Evolutionary conservation across 2,888 invertebrate species (phyloP), one percentile per base, ranked within the genome.

Genomic region (Polyommatus icarus): DNA sequence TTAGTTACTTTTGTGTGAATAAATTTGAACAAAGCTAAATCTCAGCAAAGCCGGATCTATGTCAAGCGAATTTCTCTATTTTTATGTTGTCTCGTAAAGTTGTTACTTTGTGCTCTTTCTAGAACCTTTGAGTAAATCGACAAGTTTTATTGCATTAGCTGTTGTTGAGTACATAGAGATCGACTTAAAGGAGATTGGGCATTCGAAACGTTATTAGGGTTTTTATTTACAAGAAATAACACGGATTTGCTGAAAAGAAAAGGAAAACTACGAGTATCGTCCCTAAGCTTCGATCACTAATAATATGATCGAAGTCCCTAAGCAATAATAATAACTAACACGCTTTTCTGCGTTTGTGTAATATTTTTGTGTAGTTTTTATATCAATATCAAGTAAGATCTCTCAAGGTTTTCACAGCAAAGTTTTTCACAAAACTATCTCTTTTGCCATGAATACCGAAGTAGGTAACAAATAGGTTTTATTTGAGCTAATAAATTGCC

Each of bases 61-160:
- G 72, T 72, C 72, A 72, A 72, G 72, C 72, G 72, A 72, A 40
- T 40, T 40, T 40, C 20, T 72, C 72, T 40, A 72, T 72, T 72
- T 72, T 40, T 72, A 40, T 72, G n/a, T 72, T 10, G 24, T 40
- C n/a, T 36, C 72, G 8, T 36, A 40, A 72, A 40, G 40, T 40
- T 40, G 40, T 61, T 71, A 71, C 71, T 40, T 72, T 72, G 72
- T 40, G 36, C n/a, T 36, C 10, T 15, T 8, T 67, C 29, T 67
- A 67, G 29, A 67, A 67, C 67, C 67, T 67, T 15, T 32, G 67
- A 67, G 67, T 67, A 67, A 29, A 67, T 67, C 67, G 67, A 32
- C 29, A 67, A 67, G 67, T 67, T 32, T 67, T 67, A 29, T 67
- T 32, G 29, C 29, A 67, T 67, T 12, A 29, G 29, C 29, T 32